Evolutionary conservation across 1,140 invertebrate species (phyloP), one percentile per base, ranked within the genome.

Genomic region (Brachionus sp.): DNA sequence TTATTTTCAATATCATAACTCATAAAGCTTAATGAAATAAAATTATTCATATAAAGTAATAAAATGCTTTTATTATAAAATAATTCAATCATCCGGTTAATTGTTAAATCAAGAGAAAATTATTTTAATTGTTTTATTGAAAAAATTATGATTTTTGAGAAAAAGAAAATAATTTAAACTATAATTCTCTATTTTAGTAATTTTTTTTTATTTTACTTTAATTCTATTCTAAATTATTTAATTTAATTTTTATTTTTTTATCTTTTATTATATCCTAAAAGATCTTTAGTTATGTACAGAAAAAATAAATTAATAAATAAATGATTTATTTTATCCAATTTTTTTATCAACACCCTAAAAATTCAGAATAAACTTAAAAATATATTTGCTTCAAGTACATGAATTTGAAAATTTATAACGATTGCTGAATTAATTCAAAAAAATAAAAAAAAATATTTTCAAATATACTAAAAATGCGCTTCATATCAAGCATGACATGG

Each of bases 401-500:
- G 50, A 57, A 57, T 57, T 57, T 50, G 44, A 19, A 57, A 19
- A 7, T 19, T 57, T 57, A 19, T 7, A 57, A 42, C 16, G 35
- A 33, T 70, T 39, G 16, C 37, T 70, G 33, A 39, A 46, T 46
- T 75, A 46, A 25, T 46, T 75, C 2, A 75, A 75, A 46, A 75
- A 44, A 25, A 39, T 13, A 75, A 75, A 42, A 75, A 35, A 25
- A 46, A 37, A 70, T 10, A 37, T 2, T 12, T 12, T 10, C 29
- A 70, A 70, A 70, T 23, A 19, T 50, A 25, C 25, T 29, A 75
- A 80, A 80, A 80, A 80, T 80, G 77, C 33, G 77, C 16, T 66
- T 80, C 16, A 80, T 66, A 80, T 80, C 77, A 19, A 80, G 77
- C 62, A 80, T 80, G 50, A 39, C 50, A 42, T 80, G 77, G 77